A percentile compares a stretch with the other conserved stretches of the same genome.
phyloP scores from a whole-genome alignment of 92 coral and sea anemone species.

The Epizoanthus scotinus region DNA sequence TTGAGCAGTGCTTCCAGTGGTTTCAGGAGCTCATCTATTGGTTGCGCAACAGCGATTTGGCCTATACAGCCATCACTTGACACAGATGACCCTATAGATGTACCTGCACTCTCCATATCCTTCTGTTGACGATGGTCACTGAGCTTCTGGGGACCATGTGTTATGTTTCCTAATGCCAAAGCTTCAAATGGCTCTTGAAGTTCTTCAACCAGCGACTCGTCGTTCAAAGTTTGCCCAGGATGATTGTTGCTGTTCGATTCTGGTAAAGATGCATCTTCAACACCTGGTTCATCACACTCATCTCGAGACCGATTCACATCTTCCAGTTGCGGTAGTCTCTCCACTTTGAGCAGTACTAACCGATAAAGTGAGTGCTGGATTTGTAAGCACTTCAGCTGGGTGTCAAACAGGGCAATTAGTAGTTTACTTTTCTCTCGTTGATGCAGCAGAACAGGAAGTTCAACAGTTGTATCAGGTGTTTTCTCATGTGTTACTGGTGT shows the following conservation, averaged over 20 bases:
- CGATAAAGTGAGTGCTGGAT: constrained; percentile 8
- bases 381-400: constrained; percentile 26
- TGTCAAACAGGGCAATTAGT: constrained; percentile 7
- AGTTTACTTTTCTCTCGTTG: constrained; percentile 4
- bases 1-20: constrained; percentile 34
- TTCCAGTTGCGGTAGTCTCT: neutral
- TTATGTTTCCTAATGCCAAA: neutral
- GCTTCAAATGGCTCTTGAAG: neutral
- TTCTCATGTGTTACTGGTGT: too few species aligned
- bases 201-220: neutral
- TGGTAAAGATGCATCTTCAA: too few species aligned
- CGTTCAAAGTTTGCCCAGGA: too few species aligned
- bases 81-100: neutral
- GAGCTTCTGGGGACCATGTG: neutral
- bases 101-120: neutral
- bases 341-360: neutral
- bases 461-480: neutral
- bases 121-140: neutral
- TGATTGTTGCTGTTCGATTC: too few species aligned
- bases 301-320: too few species aligned
- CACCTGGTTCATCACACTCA: too few species aligned
- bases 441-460: too few species aligned
- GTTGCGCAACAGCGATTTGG: neutral
- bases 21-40: constrained; percentile 10
- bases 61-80: neutral